Evolutionary conservation across 2,797 vertebrate species (phyloP), one percentile per base, ranked within the genome.

Genomic region (Anabas testudineus): DNA sequence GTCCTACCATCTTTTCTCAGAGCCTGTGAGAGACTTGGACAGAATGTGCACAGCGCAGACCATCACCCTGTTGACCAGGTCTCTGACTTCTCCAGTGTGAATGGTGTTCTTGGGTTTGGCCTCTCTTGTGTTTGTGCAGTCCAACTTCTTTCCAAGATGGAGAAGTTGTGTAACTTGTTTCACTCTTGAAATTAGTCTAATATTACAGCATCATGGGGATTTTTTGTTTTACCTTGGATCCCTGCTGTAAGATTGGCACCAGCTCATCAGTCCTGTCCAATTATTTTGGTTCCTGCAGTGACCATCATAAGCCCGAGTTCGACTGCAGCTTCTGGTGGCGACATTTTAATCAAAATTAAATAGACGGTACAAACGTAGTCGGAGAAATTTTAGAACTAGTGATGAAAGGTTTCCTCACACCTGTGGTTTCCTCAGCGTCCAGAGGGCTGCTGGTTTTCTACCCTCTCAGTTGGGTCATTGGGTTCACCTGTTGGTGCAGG

Each of bases 261-360:
- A 15, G 45, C 49, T 69, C 39, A 67, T 81, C 64, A 80, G 76
- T 83, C 48, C 56, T 36, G 56, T 7, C 80, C 67, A 76, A 55
- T 74, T 79, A 81, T 45, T 63, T 56, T 42, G 55, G 67, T 67
- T 32, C 51, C 26, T 43, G 68, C 51, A 28, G 66, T 15, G 21
- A n/a, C 34, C n/a, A 19, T 3, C 52, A 28, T 39, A 16, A 46
- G 1, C 73, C 36, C 15, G 32, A 53, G 21, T 24, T 71, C 14
- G 41, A 12, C 65, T 19, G 46, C 52, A 1, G 3, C 51, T 55
- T 41, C 34, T 57, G 26, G 45, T 63, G 52, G 0, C 48, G 32
- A 37, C n/a, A 13, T 71, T 45, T 47, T 10, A 45, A 47, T 63
- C 2, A 0, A 46, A 67, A 74, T 46, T n/a, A 64, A 21, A 56